A percentile compares a stretch with the other conserved stretches of the same genome.
phyloP scores from a whole-genome alignment of 1,140 invertebrate species.

The Andricus grossulariae region DNA sequence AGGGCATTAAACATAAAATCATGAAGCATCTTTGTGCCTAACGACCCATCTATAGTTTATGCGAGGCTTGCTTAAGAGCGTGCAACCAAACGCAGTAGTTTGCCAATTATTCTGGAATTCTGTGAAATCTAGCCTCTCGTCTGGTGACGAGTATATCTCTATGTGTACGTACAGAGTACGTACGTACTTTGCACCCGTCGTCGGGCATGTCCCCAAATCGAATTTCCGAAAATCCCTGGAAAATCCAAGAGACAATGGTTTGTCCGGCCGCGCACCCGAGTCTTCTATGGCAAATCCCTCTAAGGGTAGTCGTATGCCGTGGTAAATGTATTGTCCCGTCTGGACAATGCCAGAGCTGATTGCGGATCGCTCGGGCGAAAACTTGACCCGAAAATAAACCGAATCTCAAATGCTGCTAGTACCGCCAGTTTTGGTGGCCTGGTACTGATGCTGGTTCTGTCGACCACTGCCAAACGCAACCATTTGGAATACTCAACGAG shows the following conservation, averaged over 20 bases:
- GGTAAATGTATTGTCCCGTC: conserved; percentile 63
- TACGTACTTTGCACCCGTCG: neutral
- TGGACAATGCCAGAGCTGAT: conserved; percentile 68
- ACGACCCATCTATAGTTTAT: neutral
- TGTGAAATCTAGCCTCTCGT: conserved; percentile 35
- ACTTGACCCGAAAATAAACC: conserved; percentile 70
- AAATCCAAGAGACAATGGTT: conserved; percentile 55
- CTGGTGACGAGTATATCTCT: neutral
- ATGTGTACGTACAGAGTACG: neutral
- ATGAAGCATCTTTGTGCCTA: neutral
- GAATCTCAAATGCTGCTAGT: conserved; percentile 53
- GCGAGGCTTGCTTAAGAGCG: no score
- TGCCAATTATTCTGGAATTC: conserved; percentile 50
- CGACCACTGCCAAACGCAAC: conserved; percentile 59
- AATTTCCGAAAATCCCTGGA: conserved; percentile 64
- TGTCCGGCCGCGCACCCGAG: conserved; percentile 13
- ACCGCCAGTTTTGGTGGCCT: neutral
- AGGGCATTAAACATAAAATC: no score
- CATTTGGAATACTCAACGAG: conserved; percentile 52
- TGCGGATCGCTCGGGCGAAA: conserved; percentile 65
- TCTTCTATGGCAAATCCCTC: conserved; percentile 27
- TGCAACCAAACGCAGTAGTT: conserved; percentile 33
- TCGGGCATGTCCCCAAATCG: conserved; percentile 51
- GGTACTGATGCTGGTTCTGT: conserved; percentile 38
- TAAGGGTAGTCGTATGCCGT: conserved; percentile 31